Evolutionary conservation across 1,140 invertebrate species (phyloP), one percentile per base, ranked within the genome.

Genomic region (Aradophagus sp.): DNA sequence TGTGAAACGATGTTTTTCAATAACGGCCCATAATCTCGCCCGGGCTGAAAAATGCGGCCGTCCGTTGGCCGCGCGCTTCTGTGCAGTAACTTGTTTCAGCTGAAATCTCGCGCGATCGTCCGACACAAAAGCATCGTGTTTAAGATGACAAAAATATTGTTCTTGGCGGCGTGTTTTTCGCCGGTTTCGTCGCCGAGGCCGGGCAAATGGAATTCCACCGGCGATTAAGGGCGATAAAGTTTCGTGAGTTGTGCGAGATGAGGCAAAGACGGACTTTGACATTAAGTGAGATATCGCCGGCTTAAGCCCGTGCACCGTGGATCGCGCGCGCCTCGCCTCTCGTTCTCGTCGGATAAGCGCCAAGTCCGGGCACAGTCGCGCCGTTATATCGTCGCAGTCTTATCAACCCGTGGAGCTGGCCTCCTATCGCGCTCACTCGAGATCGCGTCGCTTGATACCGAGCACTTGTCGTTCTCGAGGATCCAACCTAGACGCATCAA

Each of bases 201-300:
- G 13, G 59, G 42, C 23, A 65, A 65, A 65, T 71, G 55, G 53
- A 72, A 72, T 72, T 59, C 62, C 50, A 67, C 58, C 50, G 35
- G 31, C 56, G 69, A 67, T 67, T 62, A 62, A 34, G 56, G 48
- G 58, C 48, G 55, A 61, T 59, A 72, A 72, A 72, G 48, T 72
- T 72, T 62, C 36, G 68, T 56, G 48, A 71, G 39, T 70, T 55
- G 53, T 52, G 55, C 45, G 55, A 71, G 56, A 66, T 55, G 55
- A 56, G 55, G 48, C 34, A 70, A 69, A 66, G 67, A 69, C 62
- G 66, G 72, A 74, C 66, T 74, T 74, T 70, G 62, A 61, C 53
- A 70, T 74, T 69, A 74, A 70, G 66, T 70, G 45, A 74, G 66
- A 69, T 74, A 74, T 74, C 61, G 61, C 53, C 38, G 62, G 56